Evolutionary conservation across 2,113 vertebrate genomes (phyloP).

Genomic region (Odobenus rosmarus): DNA sequence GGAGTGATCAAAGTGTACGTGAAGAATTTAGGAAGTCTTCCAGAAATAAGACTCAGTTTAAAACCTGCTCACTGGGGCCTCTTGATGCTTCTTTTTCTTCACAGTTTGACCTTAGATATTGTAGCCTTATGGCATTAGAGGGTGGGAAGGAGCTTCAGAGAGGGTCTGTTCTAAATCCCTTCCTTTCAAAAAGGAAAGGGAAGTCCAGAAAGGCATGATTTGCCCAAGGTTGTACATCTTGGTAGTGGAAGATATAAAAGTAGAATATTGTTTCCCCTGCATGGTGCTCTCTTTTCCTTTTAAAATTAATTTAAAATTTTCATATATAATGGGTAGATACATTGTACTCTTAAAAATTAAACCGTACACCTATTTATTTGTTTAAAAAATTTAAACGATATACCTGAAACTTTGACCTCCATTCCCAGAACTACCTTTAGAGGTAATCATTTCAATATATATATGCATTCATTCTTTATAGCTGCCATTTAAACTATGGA

Average conservation of each 20-base stretch:
- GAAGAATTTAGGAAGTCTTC: not conserved
- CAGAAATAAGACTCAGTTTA: not conserved
- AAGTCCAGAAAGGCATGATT: not conserved
- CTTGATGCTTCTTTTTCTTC: not conserved
- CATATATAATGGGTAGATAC: not conserved
- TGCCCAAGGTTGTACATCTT: not conserved
- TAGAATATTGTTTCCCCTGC: not conserved
- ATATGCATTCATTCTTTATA: not conserved
- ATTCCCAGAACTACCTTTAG: not conserved
- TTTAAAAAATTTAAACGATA: not conserved
- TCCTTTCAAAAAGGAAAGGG: not conserved
- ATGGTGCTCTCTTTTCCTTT: not conserved
- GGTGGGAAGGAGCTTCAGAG: not conserved
- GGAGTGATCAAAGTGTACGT: not conserved
- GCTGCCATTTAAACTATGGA: not conserved
- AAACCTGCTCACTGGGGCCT: not conserved
- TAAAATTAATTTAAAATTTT: conserved; percentile 12
- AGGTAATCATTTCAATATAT: not conserved
- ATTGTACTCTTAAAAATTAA: not conserved
- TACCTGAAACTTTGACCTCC: not conserved
- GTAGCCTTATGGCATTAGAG: not conserved
- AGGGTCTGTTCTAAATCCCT: not conserved
- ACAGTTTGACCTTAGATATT: not conserved
- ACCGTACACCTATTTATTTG: not conserved
- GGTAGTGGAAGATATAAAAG: not conserved